phyloP scores from a whole-genome alignment of 2,113 vertebrate genomes.

The Tricholaema leucomelas region DNA sequence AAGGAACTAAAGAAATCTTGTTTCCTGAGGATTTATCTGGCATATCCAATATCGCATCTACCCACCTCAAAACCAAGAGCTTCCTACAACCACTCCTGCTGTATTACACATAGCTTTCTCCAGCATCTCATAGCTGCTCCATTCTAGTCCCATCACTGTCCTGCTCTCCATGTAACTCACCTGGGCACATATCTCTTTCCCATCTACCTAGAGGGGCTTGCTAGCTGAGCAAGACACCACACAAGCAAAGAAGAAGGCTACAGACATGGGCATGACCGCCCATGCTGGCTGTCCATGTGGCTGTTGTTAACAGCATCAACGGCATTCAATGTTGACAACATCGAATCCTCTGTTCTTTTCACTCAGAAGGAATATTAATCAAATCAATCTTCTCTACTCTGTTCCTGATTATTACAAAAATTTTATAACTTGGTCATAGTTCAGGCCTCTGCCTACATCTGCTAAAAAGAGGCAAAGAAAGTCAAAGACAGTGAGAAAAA shows the following conservation, averaged over 20 bases:
- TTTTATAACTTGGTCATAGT: neutral
- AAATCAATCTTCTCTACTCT: neutral
- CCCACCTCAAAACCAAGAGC: neutral
- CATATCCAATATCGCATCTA: neutral
- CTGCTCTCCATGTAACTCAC: neutral
- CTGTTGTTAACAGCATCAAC: neutral
- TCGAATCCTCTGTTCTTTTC: neutral
- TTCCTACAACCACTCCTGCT: neutral
- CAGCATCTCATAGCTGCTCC: rapidly evolving
- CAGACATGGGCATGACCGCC: neutral
- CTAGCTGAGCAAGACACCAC: neutral
- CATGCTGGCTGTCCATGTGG: rapidly evolving
- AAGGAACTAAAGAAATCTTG: neutral
- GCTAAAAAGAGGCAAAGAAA: neutral
- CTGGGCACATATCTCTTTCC: no score
- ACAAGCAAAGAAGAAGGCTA: neutral
- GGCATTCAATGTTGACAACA: no score
- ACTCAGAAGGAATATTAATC: neutral
- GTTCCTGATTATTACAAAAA: neutral
- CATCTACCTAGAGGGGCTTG: rapidly evolving
- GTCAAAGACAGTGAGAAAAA: neutral
- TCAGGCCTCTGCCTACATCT: neutral
- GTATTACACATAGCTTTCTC: neutral
- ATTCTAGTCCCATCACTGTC: neutral
- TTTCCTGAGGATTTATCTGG: neutral